phyloP scores from a whole-genome alignment of 2,797 vertebrate genomes.

The Hydrolagus colliei region DNA sequence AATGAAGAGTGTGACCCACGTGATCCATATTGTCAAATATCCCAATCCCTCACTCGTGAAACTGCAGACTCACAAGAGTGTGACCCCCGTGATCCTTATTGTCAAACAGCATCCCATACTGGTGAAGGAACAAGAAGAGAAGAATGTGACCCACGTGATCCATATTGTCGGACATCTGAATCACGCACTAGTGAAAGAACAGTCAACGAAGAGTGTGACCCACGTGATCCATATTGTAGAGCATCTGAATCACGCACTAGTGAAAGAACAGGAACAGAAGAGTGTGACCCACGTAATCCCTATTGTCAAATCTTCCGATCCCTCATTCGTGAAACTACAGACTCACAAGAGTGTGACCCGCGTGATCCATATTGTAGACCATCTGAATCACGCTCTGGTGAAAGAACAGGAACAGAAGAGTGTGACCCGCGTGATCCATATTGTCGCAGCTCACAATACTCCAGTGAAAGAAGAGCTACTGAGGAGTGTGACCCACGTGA shows the following conservation, averaged over 20 bases:
- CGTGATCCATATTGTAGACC: background rate
- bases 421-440: slow-evolving; percentile 14
- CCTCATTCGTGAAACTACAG: background rate
- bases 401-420: background rate
- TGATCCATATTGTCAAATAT: too few relatives aligned
- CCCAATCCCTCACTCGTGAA: too few relatives aligned
- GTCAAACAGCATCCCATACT: too few relatives aligned
- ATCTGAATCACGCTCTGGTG: background rate
- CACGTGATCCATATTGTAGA: background rate
- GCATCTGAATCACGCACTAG: background rate
- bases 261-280: background rate
- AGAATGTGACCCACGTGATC: background rate
- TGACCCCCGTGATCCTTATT: too few relatives aligned
- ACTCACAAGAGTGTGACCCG: background rate
- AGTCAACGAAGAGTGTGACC: background rate
- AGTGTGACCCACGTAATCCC: background rate
- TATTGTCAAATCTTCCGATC: background rate
- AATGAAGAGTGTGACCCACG: too few relatives aligned
- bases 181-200: background rate
- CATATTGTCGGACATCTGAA: background rate
- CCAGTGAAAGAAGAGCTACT: too few relatives aligned
- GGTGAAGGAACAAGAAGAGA: background rate
- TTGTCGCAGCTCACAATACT: too few relatives aligned
- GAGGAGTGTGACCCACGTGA: too few relatives aligned
- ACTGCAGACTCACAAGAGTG: too few relatives aligned